Evolutionary conservation across 2,113 vertebrate species (phyloP), one percentile per base, ranked within the genome.

Genomic region (Syrrhaptes paradoxus): DNA sequence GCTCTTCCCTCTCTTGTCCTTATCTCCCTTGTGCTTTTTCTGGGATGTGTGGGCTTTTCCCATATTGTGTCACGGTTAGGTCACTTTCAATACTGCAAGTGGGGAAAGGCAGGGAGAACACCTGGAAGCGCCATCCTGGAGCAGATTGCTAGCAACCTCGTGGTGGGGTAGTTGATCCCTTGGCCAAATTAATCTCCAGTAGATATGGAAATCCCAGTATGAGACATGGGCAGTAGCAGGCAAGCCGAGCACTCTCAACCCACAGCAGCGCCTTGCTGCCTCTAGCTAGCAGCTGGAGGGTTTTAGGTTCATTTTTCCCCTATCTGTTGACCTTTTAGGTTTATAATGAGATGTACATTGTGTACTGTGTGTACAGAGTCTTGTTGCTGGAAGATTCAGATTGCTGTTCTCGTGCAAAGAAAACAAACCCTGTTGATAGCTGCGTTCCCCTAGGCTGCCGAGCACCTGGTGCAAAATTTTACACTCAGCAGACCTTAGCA

Each of bases 401-500:
- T 77, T 66, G 48, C 68, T 61, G 55, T 79, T 95, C 49, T 70
- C 4, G 2, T 57, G 38, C 66, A 66, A 72, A 92, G 55, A 57
- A 74, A 86, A 38, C 36, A 75, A 87, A 10, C 22, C 20, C n/a
- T 2, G 0, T 17, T 2, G 17, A 87, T 87, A 63, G 46, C 71
- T 62, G 29, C 2, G 2, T 84, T 93, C 88, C 88, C 49, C n/a
- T 57, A 78, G 88, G 90, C 85, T 91, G 85, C 83, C 29, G 72
- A 71, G 48, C 68, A 80, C 61, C 91, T 75, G 0, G 1, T 82
- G 81, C 90, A 92, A 74, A 48, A 65, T 94, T 95, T 96, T 94
- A 91, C 94, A 95, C 91, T 89, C 55, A 91, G 57, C 61, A 84
- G 77, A 95, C 65, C 57, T 87, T 57, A 88, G 38, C 1, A 0